Base-by-base conservation (phyloP, 1,140 invertebrate genomes). In the Zaprionus kolodkinae region DNA sequence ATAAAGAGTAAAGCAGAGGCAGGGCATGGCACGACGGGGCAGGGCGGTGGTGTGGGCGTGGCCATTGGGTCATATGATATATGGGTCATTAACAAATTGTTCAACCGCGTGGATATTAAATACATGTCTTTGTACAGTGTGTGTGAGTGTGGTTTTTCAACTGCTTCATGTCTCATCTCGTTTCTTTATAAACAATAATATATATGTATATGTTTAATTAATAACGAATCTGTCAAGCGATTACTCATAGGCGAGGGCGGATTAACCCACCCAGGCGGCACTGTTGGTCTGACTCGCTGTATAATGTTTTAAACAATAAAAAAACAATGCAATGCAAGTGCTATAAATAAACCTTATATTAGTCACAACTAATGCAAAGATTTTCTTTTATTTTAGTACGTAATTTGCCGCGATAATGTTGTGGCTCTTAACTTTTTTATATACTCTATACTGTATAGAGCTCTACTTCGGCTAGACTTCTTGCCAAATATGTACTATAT, bases 71-170 rank as follows among this genome's bases (percentile, higher is more conserved):
- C 57, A 77, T 69, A 73, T 61, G 71, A 77, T 77, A 77, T 77
- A 72, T 76, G 70, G 74, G 74, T 76, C 74, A 77, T 77, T 77
- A 77, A 77, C 75, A 77, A 77, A 73, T 72, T 77, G 71, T 73
- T 67, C 71, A 77, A 68, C 64, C 50, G 63, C 45, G 59, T 69
- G 75, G 52, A 77, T 73, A 69, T 73, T 66, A 72, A 72, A 63
- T 72, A 76, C 68, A 76, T 27, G 21, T 40, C 17, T 56, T 40
- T 13, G n/a, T 36, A 35, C 30, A n/a, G 13, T 35, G 1, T n/a
- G n/a, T n/a, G n/a, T 33, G 5, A 2, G 30, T 35, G 33, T 35
- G 33, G 33, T 35, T 35, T 35, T 9, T 6, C 6, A 9, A 35
- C 13, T n/a, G 1, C 40, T n/a, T 15, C n/a, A 15, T 7, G 40